Evolutionary conservation across 2,888 invertebrate genomes (phyloP).

Genomic region (Cyrtodaria siliqua): DNA sequence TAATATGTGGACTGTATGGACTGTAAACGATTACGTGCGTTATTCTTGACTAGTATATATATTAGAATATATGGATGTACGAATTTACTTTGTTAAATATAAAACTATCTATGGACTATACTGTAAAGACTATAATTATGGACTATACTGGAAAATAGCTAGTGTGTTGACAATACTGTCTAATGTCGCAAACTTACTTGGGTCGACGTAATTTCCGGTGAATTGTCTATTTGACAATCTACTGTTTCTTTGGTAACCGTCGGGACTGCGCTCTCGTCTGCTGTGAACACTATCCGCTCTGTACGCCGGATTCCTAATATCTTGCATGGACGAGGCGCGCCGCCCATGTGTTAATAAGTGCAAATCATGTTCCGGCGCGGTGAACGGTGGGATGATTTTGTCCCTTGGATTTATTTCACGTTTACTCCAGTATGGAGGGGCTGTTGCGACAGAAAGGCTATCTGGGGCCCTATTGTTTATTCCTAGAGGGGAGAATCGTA

Average conservation of each 20-base stretch:
- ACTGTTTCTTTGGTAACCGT: slow-evolving; percentile 22
- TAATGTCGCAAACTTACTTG: too few relatives aligned
- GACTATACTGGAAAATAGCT: too few relatives aligned
- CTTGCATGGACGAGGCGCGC: background rate
- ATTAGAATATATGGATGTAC: too few relatives aligned
- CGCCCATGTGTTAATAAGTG: slow-evolving; percentile 1
- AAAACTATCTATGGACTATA: too few relatives aligned
- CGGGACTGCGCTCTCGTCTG: slow-evolving; percentile 26
- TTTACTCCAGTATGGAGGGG: slow-evolving; percentile 63
- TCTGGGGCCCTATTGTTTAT: slow-evolving; percentile 39
- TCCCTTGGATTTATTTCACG: slow-evolving; percentile 41
- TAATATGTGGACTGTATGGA: too few relatives aligned
- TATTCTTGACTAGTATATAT: too few relatives aligned
- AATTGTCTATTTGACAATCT: slow-evolving; percentile 67
- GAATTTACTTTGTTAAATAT: too few relatives aligned
- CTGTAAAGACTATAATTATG: too few relatives aligned
- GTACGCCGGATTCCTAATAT: slow-evolving; percentile 2
- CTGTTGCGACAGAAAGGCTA: slow-evolving; percentile 57
- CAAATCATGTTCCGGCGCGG: slow-evolving; percentile 58
- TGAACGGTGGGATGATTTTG: slow-evolving; percentile 53
- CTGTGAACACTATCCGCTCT: slow-evolving; percentile 33
- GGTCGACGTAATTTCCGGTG: slow-evolving; percentile 74
- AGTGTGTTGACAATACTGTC: too few relatives aligned
- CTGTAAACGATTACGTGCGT: too few relatives aligned
- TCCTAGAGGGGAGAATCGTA: slow-evolving; percentile 36